Percentiles rank a stretch among this genome's conserved stretches.
Conservation (phyloP, 2,797 vertebrate species). For the Cetoscarus ocellatus region DNA sequence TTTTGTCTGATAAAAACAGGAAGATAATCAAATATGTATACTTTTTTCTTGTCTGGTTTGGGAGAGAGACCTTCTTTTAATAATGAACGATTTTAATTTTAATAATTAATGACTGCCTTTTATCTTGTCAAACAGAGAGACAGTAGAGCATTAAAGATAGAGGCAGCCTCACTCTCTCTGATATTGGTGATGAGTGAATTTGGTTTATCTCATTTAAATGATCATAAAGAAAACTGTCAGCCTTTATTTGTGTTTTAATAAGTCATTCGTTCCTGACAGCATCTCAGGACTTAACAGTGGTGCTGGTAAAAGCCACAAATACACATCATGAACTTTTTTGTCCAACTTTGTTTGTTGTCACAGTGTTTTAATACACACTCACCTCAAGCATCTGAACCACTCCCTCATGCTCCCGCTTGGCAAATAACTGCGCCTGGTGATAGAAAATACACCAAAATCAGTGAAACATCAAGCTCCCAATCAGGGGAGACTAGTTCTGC, state of each 20-base stretch:
- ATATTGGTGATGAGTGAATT: slow-evolving; percentile 1
- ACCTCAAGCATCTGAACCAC: slow-evolving; percentile 98
- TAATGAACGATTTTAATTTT: slow-evolving; percentile 5
- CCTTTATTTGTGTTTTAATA: slow-evolving; percentile 10
- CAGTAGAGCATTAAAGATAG: neutral
- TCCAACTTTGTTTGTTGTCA: slow-evolving; percentile 1
- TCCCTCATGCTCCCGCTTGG: slow-evolving; percentile 96
- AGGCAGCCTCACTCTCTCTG: slow-evolving; percentile 20
- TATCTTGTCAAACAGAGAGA: neutral
- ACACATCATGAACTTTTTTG: slow-evolving; percentile 1
- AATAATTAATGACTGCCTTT: neutral
- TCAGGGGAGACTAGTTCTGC: slow-evolving; percentile 4
- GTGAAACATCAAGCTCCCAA: neutral
- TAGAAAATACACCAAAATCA: slow-evolving; percentile 45
- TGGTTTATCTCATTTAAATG: neutral
- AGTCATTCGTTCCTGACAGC: slow-evolving; percentile 2
- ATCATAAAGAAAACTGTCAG: neutral
- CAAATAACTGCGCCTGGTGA: slow-evolving; percentile 93
- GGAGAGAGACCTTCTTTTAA: slow-evolving; percentile 11
- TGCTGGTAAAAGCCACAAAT: slow-evolving; percentile 19
- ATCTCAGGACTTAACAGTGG: neutral
- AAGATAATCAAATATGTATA: slow-evolving; percentile 5
- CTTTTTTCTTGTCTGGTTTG: neutral
- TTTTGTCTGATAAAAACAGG: slow-evolving; percentile 14
- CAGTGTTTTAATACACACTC: slow-evolving; percentile 70